Conservation (phyloP, 2,888 invertebrate species). For the Calameuta pallipes region DNA sequence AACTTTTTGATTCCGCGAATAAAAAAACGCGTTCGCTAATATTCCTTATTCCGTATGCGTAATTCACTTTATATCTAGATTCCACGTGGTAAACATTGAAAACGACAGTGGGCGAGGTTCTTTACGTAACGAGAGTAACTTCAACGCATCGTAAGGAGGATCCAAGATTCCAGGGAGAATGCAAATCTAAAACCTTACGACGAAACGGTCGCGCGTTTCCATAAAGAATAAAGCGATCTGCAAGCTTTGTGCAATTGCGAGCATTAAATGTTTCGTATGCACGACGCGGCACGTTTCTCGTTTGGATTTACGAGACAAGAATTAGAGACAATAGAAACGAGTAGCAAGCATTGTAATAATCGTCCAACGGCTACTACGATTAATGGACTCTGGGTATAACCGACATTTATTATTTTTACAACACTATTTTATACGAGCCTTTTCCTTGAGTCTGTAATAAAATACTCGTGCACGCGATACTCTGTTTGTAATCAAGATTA, state of each 20-base stretch:
- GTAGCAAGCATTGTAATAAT: slow-evolving; percentile 20
- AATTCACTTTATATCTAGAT: background rate
- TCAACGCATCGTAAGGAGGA: background rate
- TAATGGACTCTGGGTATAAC: slow-evolving; percentile 21
- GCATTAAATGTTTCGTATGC: background rate
- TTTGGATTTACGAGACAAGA: slow-evolving; percentile 46
- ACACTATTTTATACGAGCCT: background rate
- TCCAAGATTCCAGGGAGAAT: background rate
- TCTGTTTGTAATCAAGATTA: background rate
- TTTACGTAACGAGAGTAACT: background rate
- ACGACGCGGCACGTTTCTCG: slow-evolving; percentile 22
- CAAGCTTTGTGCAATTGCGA: background rate
- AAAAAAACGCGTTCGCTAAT: background rate
- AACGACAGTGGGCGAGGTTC: background rate
- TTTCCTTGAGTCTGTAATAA: background rate
- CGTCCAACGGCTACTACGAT: slow-evolving; percentile 17
- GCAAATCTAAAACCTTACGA: background rate
- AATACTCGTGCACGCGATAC: background rate
- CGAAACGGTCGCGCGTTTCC: background rate
- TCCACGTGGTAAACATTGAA: background rate
- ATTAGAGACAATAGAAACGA: slow-evolving; percentile 49
- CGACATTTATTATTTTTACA: background rate
- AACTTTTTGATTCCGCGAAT: background rate
- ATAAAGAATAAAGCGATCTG: background rate
- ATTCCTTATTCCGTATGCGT: background rate